Base-by-base conservation (phyloP, 2,113 vertebrate genomes). In the Cinclus mexicanus region DNA sequence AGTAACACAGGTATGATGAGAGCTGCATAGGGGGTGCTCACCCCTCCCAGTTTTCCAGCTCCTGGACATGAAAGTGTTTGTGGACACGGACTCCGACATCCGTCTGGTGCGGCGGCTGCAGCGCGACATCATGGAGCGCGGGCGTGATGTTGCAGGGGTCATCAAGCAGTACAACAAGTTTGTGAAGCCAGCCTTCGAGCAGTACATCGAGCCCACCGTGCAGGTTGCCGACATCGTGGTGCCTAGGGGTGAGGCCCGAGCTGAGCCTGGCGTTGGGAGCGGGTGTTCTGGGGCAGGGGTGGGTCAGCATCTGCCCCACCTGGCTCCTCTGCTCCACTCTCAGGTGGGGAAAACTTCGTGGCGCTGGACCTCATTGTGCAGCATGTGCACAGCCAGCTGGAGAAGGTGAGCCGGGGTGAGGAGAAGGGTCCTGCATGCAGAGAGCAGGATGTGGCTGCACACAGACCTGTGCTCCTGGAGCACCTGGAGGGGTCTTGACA, bases 31-130 rank as follows among this genome's bases (percentile, higher is more conserved):
- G 39, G 57, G 93, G n/a, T 94, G 84, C 83, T 95, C 91, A 96
- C 85, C 67, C 91, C 79, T 94, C 77, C 85, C 80, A 89, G 90
- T 77, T 78, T 86, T 93, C 42, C 89, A 99, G 99, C 98, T 99
- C 20, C 93, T 99, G 97, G 99, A 99, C 97, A 99, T 99, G 99
- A 99, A 99, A 69, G 99, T 99, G 95, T 99, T 99, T 71, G 99
- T 99, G 89, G 99, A 99, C 96, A 99, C 99, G 0, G 99, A 99
- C 81, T 99, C 99, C 0, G 99, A 99, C 97, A 99, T 99, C 95
- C 98, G 99, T 1, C 97, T 99, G 71, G 98, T 99, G 78, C 98
- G 99, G 50, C 97, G 99, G 83, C 97, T 99, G 97, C 99, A 98
- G 89, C 98, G 99, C 11, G 98, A 99, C 97, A 98, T 99, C 72